phyloP scores from a whole-genome alignment of 2,797 vertebrate species.

The Babyrousa celebensis region DNA sequence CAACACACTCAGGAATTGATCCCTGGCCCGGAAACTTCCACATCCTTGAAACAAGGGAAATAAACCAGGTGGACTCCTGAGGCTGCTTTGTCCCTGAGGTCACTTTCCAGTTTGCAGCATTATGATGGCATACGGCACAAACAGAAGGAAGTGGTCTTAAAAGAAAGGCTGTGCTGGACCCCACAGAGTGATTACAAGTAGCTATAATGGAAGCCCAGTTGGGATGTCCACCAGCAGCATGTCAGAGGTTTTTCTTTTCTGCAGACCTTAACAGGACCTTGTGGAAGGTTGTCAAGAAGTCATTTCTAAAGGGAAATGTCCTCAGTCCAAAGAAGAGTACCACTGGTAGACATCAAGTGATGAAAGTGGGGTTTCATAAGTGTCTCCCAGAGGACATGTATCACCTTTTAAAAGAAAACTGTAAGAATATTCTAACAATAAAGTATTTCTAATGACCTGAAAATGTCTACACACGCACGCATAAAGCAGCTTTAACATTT shows the following conservation, averaged over 20 bases:
- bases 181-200: neutral
- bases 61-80: no score
- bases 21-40: no score
- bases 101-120: neutral
- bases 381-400: neutral
- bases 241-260: neutral
- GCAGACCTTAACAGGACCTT: neutral
- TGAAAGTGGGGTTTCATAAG: neutral
- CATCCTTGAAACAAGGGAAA: neutral
- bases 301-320: neutral
- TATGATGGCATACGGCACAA: fast-evolving
- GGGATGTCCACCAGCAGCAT: no score
- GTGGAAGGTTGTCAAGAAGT: neutral
- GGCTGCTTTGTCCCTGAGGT: neutral
- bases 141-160: neutral
- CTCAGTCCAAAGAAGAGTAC: neutral
- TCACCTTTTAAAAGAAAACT: neutral
- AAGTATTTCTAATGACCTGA: neutral
- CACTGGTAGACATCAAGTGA: neutral
- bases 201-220: no score
- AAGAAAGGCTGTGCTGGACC: neutral
- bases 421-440: neutral
- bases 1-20: neutral
- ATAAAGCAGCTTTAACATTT: neutral
- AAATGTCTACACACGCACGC: neutral